Conservation (phyloP, 2,797 vertebrate species). For the Gallirallus australis region DNA sequence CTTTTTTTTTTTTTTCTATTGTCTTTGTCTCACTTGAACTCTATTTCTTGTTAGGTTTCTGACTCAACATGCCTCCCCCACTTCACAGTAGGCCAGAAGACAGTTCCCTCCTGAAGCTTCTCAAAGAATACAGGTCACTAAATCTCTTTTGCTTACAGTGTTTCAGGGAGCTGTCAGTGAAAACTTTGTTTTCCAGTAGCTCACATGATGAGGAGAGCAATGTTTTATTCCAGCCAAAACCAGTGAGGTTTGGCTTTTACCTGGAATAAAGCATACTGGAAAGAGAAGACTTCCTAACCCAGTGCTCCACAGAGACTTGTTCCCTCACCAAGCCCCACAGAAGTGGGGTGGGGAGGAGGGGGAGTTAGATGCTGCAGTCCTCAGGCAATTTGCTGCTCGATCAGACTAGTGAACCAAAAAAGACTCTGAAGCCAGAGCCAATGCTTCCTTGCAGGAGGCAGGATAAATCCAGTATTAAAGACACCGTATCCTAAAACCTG, state of each 20-base stretch:
- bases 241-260: not conserved
- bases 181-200: not conserved
- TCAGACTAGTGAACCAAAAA: not conserved
- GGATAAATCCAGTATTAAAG: not conserved
- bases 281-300: not conserved
- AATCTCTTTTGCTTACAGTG: not conserved
- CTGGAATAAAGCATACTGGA: not conserved
- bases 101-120: not conserved
- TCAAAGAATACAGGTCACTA: not conserved
- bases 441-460: not conserved
- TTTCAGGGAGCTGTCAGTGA: not conserved
- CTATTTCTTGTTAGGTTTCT: not conserved
- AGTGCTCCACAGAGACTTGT: fast-evolving
- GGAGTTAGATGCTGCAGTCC: not conserved
- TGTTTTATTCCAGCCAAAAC: not conserved
- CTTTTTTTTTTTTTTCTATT: not conserved
- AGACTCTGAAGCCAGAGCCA: not conserved
- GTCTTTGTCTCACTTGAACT: not conserved
- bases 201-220: not conserved
- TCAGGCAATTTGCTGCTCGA: not conserved
- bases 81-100: not conserved
- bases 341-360: not conserved
- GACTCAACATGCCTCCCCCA: not conserved
- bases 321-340: not conserved
- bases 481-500: not conserved